Evolutionary conservation across 1,140 invertebrate species (phyloP).

Genomic region (Arion vulgaris): DNA sequence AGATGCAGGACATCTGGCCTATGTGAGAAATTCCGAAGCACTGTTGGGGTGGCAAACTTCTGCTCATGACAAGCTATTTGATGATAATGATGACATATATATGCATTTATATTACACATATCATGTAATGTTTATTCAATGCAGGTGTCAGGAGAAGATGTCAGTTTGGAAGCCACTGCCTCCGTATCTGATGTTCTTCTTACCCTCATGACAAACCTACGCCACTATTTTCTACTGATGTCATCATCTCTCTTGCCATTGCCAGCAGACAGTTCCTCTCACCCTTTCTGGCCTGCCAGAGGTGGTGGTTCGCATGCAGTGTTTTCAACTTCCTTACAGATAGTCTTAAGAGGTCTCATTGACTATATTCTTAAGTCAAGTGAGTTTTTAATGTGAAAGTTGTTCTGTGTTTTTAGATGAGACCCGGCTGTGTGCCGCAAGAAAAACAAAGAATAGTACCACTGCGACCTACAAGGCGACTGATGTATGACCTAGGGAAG

Average conservation of each 20-base stretch:
- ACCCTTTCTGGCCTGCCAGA: constrained; percentile 47
- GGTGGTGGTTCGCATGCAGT: constrained; percentile 60
- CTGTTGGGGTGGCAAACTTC: too few relatives aligned
- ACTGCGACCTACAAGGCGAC: too few relatives aligned
- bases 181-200: constrained; percentile 70
- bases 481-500: too few relatives aligned
- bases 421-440: too few relatives aligned
- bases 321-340: constrained; percentile 73
- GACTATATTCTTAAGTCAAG: constrained; percentile 75
- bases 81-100: too few relatives aligned
- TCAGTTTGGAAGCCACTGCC: constrained; percentile 68
- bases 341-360: constrained; percentile 74
- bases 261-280: not conserved
- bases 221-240: constrained; percentile 65
- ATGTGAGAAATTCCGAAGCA: too few relatives aligned
- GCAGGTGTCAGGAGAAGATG: constrained; percentile 70
- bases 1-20: too few relatives aligned
- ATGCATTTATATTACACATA: too few relatives aligned
- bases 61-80: too few relatives aligned
- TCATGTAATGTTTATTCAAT: constrained; percentile 45
- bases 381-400: constrained; percentile 52
- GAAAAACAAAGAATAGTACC: too few relatives aligned
- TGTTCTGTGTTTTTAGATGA: too few relatives aligned
- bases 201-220: constrained; percentile 70
- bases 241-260: not conserved